phyloP scores from a whole-genome alignment of 1,140 invertebrate species.

The Eumaeus atala region DNA sequence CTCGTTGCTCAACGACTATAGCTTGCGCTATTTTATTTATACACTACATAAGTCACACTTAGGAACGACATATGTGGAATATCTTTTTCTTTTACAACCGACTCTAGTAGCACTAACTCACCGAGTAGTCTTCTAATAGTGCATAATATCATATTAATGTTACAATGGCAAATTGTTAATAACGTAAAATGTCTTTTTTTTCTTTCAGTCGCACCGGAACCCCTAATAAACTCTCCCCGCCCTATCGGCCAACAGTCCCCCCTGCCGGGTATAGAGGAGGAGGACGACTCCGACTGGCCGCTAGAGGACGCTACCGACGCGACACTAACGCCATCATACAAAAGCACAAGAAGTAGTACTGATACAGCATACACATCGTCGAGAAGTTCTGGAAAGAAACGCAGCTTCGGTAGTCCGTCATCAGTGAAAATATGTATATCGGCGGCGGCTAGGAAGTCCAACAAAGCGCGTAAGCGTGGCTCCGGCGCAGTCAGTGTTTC shows the following conservation, averaged over 20 bases:
- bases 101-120: too few species aligned
- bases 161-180: neutral
- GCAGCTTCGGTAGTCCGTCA: constrained; percentile 60
- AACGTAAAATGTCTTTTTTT: constrained; percentile 10
- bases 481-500: constrained; percentile 41
- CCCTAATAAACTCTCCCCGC: constrained; percentile 64
- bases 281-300: constrained; percentile 75
- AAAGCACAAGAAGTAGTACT: constrained; percentile 67
- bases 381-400: constrained; percentile 60
- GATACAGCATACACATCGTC: constrained; percentile 66
- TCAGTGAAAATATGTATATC: constrained; percentile 69
- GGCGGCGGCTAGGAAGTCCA: constrained; percentile 62
- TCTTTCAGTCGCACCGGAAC: constrained; percentile 62
- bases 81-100: too few species aligned
- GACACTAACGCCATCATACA: constrained; percentile 68
- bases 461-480: constrained; percentile 64
- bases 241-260: constrained; percentile 74
- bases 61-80: too few species aligned
- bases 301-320: constrained; percentile 68
- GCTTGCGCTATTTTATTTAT: too few species aligned
- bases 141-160: neutral
- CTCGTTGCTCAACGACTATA: too few species aligned
- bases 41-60: too few species aligned
- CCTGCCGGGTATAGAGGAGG: constrained; percentile 77
- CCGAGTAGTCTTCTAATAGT: too few species aligned